These are phyloP conservation scores for Drosophila yakuba DNA, from an alignment of 1,140 invertebrate genomes.

Conservation along the genomic window DNA sequence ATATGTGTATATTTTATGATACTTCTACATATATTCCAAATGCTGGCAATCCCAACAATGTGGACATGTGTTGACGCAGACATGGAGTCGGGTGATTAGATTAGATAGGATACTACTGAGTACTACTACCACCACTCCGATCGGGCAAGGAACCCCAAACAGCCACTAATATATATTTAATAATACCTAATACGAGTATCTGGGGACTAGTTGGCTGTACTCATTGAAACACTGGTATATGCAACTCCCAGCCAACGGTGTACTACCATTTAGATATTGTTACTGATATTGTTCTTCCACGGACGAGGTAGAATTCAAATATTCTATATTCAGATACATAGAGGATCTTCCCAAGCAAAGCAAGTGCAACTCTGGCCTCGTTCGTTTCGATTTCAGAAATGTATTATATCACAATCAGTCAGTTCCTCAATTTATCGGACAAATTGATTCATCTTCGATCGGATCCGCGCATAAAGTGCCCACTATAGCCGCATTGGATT, in stretches of 20 bases:
- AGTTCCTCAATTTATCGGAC: constrained; percentile 20
- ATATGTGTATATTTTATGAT: not conserved
- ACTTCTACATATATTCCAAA: constrained; percentile 4
- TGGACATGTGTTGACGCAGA: constrained; percentile 49
- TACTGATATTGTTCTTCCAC: not conserved
- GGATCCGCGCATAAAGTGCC: not conserved
- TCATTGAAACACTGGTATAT: not conserved
- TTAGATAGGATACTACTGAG: constrained; percentile 53
- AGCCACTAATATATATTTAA: not conserved
- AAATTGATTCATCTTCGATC: constrained; percentile 22
- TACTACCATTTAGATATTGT: not conserved
- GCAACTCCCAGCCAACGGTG: too few relatives aligned
- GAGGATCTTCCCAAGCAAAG: not conserved
- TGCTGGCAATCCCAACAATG: constrained; percentile 44
- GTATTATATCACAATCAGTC: constrained; percentile 28
- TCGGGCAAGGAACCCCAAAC: constrained; percentile 12
- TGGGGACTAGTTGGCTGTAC: not conserved
- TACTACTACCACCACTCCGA: constrained; percentile 1
- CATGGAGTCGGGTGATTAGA: constrained; percentile 38
- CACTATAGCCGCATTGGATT: not conserved
- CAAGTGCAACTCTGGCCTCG: not conserved
- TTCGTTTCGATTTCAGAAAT: not conserved
- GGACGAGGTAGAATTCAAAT: too few relatives aligned
- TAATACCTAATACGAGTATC: too few relatives aligned
- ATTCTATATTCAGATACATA: not conserved